Evolutionary conservation across 2,888 invertebrate species (phyloP).

Genomic region (Mayetiola destructor): DNA sequence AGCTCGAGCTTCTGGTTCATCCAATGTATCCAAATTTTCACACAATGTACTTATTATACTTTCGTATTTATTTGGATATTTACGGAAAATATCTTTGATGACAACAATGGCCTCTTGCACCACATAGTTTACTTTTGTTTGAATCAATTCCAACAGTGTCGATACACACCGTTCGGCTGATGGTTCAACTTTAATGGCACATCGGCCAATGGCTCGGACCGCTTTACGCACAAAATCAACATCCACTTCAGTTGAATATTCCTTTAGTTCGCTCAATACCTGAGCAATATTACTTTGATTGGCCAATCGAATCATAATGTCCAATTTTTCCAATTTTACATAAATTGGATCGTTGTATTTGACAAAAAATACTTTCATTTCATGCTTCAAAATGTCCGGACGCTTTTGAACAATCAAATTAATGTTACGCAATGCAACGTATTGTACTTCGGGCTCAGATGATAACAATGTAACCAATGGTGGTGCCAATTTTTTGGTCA

Average conservation of each 20-base stretch:
- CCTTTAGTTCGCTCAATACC: conserved; percentile 93
- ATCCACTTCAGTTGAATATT: conserved; percentile 98
- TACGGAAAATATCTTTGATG: conserved; percentile 92
- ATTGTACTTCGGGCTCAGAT: conserved; percentile 98
- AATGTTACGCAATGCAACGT: conserved; percentile 94
- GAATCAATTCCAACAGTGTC: conserved; percentile 91
- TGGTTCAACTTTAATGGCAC: conserved; percentile 96
- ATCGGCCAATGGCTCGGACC: conserved; percentile 93
- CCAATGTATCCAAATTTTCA: conserved; percentile 95
- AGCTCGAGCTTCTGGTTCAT: conserved; percentile 96
- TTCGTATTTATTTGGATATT: conserved; percentile 99
- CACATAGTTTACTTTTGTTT: conserved; percentile 99
- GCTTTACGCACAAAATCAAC: conserved; percentile 99
- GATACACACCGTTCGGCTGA: conserved; percentile 98
- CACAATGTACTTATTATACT: conserved; percentile 98
- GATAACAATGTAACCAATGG: conserved; percentile 93
- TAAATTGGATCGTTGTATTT: conserved; percentile 99
- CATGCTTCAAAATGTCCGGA: conserved; percentile 95
- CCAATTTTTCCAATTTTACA: conserved; percentile 95
- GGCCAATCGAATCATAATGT: conserved; percentile 98
- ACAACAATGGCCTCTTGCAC: conserved; percentile 99
- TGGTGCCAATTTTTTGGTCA: conserved; percentile 96
- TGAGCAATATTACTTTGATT: conserved; percentile 97
- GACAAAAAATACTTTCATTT: conserved; percentile 99
- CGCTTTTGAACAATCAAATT: conserved; percentile 98